Evolutionary conservation across 2,888 invertebrate genomes (phyloP), one percentile per base, ranked within the genome.

Genomic region (Drosophila pegasa): DNA sequence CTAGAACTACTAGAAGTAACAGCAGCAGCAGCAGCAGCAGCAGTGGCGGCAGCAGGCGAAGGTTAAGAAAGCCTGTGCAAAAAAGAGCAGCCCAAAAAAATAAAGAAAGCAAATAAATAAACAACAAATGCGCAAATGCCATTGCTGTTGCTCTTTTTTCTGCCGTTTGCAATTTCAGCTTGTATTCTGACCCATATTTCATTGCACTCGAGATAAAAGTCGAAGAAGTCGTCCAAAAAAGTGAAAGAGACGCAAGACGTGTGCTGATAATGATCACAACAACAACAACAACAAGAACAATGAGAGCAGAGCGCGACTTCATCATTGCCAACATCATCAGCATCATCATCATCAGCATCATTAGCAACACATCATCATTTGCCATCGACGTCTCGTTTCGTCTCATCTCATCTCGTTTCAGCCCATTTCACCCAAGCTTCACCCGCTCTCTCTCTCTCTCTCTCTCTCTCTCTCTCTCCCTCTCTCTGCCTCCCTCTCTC

Each of bases 161-260:
- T 16, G 10, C 12, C 31, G 3, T 78, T 75, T 52, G 60, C 61
- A 78, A 80, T 81, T 83, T 83, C 63, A 29, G 69, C 75, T 71
- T 61, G 68, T 80, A 67, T 71, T 78, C 18, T 85, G 78, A 81
- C 85, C 85, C 78, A 83, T 81, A 81, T 85, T 84, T 81, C 75
- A 80, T 77, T 72, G 75, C 45, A 66, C 33, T 59, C 59, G 41
- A 51, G 62, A 78, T 58, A 75, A 57, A 27, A 71, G 57, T 18
- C 55, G 25, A 41, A 60, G 52, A 43, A 63, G 48, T 59, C 58
- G 38, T 56, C 35, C 14, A 35, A 60, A 55, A 50, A 22, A 20
- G n/a, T 16, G 33, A 50, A 35, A n/a, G 25, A 38, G 57, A 43
- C 48, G 68, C 29, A 47, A 60, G 48, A 59, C 41, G 52, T 61